These are phyloP conservation scores for Ramazzottius varieornatus DNA, from an alignment of 2,888 invertebrate species.

Conservation along the genomic window DNA sequence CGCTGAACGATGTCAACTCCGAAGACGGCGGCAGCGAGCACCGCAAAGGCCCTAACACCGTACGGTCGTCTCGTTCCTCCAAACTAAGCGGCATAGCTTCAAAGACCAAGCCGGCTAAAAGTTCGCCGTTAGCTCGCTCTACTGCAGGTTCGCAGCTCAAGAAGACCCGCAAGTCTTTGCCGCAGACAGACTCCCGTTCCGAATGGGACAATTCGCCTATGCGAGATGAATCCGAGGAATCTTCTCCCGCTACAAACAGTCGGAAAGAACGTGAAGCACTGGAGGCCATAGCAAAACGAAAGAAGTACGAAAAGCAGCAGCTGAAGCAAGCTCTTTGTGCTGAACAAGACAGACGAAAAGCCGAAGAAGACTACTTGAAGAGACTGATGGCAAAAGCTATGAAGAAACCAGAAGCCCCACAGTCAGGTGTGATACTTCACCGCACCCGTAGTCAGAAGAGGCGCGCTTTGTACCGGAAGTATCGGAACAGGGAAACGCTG, in stretches of 20 bases:
- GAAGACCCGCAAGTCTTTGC: too few relatives aligned
- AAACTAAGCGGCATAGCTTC: too few relatives aligned
- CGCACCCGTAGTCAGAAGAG: neutral
- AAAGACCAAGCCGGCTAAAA: too few relatives aligned
- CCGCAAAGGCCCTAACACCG: too few relatives aligned
- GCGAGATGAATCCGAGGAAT: too few relatives aligned
- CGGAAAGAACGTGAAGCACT: neutral
- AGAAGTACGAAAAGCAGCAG: neutral
- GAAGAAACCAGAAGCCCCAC: neutral
- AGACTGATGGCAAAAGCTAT: neutral
- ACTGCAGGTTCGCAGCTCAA: too few relatives aligned
- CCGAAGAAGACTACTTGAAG: neutral
- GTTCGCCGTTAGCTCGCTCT: too few relatives aligned
- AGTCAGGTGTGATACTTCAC: neutral
- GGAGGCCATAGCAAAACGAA: neutral
- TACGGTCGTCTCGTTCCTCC: too few relatives aligned
- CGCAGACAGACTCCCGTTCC: too few relatives aligned
- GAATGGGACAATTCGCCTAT: too few relatives aligned
- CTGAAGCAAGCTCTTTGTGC: neutral
- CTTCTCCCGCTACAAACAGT: neutral
- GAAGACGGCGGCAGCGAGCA: too few relatives aligned
- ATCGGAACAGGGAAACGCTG: neutral
- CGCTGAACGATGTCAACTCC: too few relatives aligned
- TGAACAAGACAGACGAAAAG: neutral
- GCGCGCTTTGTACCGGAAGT: neutral